Percentiles rank a stretch among this genome's conserved stretches.
Evolutionary conservation across 92 coral and sea anemone species (phyloP).

Genomic region (Paramuricea clavata): DNA sequence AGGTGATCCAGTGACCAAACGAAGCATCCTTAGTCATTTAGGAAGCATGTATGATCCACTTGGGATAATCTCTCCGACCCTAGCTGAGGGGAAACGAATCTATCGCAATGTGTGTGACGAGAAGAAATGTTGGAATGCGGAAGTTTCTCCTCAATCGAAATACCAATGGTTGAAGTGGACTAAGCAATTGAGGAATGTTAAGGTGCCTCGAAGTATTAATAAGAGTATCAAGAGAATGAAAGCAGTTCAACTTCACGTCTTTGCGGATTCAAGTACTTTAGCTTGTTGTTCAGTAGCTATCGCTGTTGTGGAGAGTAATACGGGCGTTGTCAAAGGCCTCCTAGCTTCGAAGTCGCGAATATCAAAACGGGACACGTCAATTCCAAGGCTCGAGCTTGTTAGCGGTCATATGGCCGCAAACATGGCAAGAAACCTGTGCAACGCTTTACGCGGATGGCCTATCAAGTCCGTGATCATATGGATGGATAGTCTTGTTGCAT

Average conservation of each 20-base stretch:
- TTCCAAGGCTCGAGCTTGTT: no score
- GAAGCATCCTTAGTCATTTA: conserved; percentile 57
- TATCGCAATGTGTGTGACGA: conserved; percentile 71
- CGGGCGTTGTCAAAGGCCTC: conserved; percentile 67
- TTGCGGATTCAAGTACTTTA: conserved; percentile 77
- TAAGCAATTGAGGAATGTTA: conserved; percentile 61
- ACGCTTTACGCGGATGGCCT: no score
- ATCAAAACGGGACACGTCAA: no score
- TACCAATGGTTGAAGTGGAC: conserved; percentile 68
- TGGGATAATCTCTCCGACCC: no score
- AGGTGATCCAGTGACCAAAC: conserved; percentile 58
- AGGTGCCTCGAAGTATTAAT: no score
- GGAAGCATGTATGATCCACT: conserved; percentile 72
- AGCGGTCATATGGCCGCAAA: no score
- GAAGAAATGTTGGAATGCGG: conserved; percentile 62
- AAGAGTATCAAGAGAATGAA: conserved; percentile 43
- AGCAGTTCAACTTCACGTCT: conserved; percentile 66
- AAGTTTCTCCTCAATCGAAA: no score
- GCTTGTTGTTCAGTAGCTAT: no score
- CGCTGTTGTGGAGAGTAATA: conserved; percentile 60
- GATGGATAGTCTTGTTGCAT: no score
- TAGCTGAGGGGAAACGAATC: conserved; percentile 65
- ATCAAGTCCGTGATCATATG: no score
- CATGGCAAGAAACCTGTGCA: no score
- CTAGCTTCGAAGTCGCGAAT: conserved; percentile 77